These are phyloP conservation scores for Megamerina dolium DNA, from an alignment of 2,888 invertebrate genomes.

Conservation along the genomic window DNA sequence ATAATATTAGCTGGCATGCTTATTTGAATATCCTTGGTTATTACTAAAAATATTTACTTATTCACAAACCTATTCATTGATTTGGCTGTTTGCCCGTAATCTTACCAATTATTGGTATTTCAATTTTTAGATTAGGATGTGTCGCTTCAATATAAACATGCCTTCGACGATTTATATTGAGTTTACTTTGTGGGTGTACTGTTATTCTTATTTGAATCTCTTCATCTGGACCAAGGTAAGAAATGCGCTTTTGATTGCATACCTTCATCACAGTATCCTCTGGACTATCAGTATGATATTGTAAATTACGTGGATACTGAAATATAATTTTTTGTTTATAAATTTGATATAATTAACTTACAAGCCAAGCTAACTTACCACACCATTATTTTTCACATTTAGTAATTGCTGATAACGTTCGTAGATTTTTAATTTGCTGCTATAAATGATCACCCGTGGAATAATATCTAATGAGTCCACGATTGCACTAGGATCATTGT, in stretches of 20 bases:
- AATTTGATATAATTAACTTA: too few species aligned
- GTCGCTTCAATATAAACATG: conserved; percentile 28
- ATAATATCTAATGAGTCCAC: conserved; percentile 18
- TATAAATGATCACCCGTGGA: conserved; percentile 21
- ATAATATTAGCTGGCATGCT: conserved; percentile 6
- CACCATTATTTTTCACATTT: conserved; percentile 18
- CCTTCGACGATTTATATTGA: conserved; percentile 32
- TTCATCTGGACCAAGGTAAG: conserved; percentile 30
- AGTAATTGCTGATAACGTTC: conserved; percentile 16
- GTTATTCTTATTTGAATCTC: too few species aligned
- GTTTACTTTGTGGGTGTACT: too few species aligned
- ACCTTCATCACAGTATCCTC: conserved; percentile 24
- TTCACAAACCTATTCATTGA: too few species aligned
- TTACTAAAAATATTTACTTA: too few species aligned
- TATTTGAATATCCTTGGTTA: background rate
- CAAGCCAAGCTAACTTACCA: conserved; percentile 19
- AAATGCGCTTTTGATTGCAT: too few species aligned
- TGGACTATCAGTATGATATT: conserved; percentile 29
- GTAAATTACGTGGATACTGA: conserved; percentile 31
- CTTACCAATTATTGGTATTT: conserved; percentile 37
- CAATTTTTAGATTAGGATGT: conserved; percentile 35
- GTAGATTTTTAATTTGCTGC: conserved; percentile 11
- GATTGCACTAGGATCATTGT: conserved; percentile 8
- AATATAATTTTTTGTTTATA: too few species aligned
- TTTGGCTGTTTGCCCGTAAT: too few species aligned